A percentile compares a stretch with the other conserved stretches of the same genome.
phyloP scores from a whole-genome alignment of 2,888 invertebrate genomes.

The Lymantria monacha region DNA sequence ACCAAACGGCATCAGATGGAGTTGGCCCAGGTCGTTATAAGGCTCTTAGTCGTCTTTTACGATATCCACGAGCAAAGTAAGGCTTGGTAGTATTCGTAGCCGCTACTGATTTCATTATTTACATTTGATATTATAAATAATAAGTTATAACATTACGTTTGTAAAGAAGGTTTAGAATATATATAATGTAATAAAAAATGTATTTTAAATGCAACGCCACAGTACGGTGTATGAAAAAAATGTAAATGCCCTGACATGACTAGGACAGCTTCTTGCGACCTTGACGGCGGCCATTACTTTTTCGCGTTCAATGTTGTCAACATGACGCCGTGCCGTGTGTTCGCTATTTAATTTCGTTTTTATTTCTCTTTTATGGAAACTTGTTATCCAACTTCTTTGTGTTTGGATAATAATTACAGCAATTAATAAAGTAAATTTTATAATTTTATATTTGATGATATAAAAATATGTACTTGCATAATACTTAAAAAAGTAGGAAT shows the following conservation, averaged over 20 bases:
- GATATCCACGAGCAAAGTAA: no score
- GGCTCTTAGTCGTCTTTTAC: no score
- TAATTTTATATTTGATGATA: conserved; percentile 15
- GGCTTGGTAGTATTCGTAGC: no score
- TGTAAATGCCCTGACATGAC: conserved; percentile 77
- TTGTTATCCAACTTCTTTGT: conserved; percentile 65
- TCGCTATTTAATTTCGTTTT: conserved; percentile 58
- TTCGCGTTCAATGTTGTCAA: conserved; percentile 78
- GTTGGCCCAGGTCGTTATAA: no score
- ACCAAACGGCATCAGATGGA: no score
- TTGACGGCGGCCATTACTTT: conserved; percentile 76
- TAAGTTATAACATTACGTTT: neutral
- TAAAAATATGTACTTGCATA: conserved; percentile 19
- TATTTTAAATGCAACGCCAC: conserved; percentile 49
- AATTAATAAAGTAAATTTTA: conserved; percentile 31
- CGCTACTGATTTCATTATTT: no score
- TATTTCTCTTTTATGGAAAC: conserved; percentile 58
- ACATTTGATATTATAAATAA: no score
- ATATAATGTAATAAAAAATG: conserved; percentile 25
- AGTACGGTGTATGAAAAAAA: conserved; percentile 65
- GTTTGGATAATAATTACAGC: conserved; percentile 26
- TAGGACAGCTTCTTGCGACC: conserved; percentile 80
- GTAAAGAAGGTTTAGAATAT: conserved; percentile 19
- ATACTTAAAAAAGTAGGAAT: conserved; percentile 12
- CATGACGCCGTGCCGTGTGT: conserved; percentile 65